Evolutionary conservation across 2,888 invertebrate genomes (phyloP), one percentile per base, ranked within the genome.

Genomic region (Cheilosia grossa): DNA sequence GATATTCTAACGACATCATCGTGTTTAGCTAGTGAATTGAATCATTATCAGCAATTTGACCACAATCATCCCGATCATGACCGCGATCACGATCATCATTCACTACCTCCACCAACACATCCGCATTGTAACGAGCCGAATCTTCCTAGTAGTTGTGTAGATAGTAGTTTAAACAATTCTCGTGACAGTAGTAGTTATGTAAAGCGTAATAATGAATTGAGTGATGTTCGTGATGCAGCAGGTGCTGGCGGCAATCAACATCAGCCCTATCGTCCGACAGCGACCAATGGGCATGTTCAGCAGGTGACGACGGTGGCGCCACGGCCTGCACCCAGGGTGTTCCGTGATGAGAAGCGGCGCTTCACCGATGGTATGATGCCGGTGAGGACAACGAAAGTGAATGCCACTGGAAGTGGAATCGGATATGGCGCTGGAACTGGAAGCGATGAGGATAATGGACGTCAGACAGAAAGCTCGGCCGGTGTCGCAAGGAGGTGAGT

Each of bases 291-390:
- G 66, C 87, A 75, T 75, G 86, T 67, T 78, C 80, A 72, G 54
- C 80, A 77, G 40, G 27, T 61, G 61, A 63, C 78, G 78, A 87
- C 86, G 40, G 27, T 61, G 61, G 67, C 78, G 78, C 87, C 86
- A 21, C 81, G 58, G 44, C 82, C 85, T 37, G 67, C 81, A 47
- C 87, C 82, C 64, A 78, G 87, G 44, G 86, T 85, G 19, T 81
- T 87, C 66, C 87, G 87, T 73, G 89, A 88, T 49, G 88, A 88
- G 51, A 87, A 87, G 49, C 87, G 88, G 27, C 88, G 89, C 63
- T 87, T 87, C 82, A 88, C 88, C 21, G 89, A 88, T 53, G 87
- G 88, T 81, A 81, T 85, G 81, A 72, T 79, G 51, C 37, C 64
- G 2, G 42, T 74, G 53, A 56, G 66, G 30, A 86, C 82, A 72